These are phyloP conservation scores for Horisme vitalbata DNA, from an alignment of 2,888 invertebrate genomes.

Conservation along the genomic window DNA sequence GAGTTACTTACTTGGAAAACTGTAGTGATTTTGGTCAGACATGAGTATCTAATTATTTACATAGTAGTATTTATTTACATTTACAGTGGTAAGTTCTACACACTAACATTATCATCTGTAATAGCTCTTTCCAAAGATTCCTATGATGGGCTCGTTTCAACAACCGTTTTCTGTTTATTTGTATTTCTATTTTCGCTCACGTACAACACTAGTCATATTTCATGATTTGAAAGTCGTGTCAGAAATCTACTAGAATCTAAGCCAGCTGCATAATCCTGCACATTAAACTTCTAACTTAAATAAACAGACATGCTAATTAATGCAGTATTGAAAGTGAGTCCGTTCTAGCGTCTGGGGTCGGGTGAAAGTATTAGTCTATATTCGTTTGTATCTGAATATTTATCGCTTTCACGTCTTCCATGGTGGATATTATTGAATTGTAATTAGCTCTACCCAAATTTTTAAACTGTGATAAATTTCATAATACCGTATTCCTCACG, in stretches of 20 bases:
- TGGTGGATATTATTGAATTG: constrained; percentile 19
- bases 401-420: constrained; percentile 35
- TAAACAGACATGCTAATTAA: constrained; percentile 24
- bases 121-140: too few species aligned
- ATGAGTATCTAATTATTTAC: neutral
- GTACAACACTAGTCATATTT: neutral
- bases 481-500: too few species aligned
- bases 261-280: constrained; percentile 1
- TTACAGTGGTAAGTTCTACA: too few species aligned
- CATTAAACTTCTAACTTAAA: constrained; percentile 14
- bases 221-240: constrained; percentile 8
- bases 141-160: too few species aligned
- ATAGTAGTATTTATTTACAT: neutral
- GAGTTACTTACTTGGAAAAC: constrained; percentile 1
- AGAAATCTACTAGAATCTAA: neutral
- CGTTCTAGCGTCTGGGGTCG: constrained; percentile 23
- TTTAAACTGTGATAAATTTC: too few species aligned
- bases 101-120: too few species aligned
- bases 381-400: constrained; percentile 29
- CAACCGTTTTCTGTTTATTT: too few species aligned
- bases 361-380: constrained; percentile 37
- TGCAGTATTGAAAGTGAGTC: constrained; percentile 28
- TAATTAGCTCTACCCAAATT: too few species aligned
- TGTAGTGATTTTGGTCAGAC: neutral
- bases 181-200: too few species aligned